Conservation (phyloP, 2,797 vertebrate species). For the Gambusia yucatana region DNA sequence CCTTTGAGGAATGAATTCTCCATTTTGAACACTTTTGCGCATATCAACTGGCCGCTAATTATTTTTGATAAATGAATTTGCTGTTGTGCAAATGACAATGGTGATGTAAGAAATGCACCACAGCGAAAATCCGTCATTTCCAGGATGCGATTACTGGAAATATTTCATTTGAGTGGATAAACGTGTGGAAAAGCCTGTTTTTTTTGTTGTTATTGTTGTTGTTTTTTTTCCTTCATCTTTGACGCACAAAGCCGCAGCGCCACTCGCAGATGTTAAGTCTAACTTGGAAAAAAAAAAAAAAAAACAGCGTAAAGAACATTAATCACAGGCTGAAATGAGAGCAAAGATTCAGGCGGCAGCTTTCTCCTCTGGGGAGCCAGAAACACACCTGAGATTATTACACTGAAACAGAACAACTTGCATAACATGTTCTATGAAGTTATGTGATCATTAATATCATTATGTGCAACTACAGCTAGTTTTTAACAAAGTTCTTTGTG, state of each 20-base stretch:
- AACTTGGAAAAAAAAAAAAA: slow-evolving; percentile 26
- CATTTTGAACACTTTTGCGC: too few relatives aligned
- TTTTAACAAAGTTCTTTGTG: not conserved
- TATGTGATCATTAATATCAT: not conserved
- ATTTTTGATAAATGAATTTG: too few relatives aligned
- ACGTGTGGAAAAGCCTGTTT: not conserved
- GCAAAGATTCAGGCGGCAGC: slow-evolving; percentile 23
- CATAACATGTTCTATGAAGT: too few relatives aligned
- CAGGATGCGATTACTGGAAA: too few relatives aligned
- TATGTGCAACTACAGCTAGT: not conserved
- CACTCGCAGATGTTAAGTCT: slow-evolving; percentile 23
- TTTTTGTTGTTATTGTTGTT: too few relatives aligned
- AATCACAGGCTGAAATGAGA: slow-evolving; percentile 44
- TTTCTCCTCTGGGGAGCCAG: slow-evolving; percentile 21
- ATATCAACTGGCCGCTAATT: too few relatives aligned
- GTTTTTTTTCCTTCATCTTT: not conserved
- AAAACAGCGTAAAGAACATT: slow-evolving; percentile 15
- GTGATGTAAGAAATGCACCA: too few relatives aligned
- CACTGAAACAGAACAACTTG: too few relatives aligned
- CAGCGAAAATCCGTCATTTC: too few relatives aligned
- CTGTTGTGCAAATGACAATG: too few relatives aligned
- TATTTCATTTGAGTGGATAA: not conserved
- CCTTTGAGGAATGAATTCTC: too few relatives aligned
- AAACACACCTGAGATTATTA: slow-evolving; percentile 27
- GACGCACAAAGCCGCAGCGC: not conserved